A percentile compares a stretch with the other conserved stretches of the same genome.
phyloP scores from a whole-genome alignment of 2,797 vertebrate genomes.

The Choloepus didactylus region DNA sequence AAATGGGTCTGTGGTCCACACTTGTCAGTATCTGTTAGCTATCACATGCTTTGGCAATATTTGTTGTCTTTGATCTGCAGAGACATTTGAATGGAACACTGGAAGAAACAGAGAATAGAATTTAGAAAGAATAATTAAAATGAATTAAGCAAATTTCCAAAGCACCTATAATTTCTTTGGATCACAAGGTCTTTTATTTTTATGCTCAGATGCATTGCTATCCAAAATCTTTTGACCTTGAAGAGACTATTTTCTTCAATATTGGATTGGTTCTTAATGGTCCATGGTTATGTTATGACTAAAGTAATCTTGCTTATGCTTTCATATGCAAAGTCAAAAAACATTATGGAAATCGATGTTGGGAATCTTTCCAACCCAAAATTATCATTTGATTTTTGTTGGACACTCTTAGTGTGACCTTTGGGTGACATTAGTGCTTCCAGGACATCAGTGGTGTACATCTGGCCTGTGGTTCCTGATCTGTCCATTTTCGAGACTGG shows the following conservation, averaged over 20 bases:
- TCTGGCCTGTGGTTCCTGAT: not conserved
- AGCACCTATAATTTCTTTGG: slow-evolving; percentile 21
- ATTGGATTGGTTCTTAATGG: not conserved
- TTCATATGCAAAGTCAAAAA: slow-evolving; percentile 25
- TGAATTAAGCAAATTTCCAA: slow-evolving; percentile 20
- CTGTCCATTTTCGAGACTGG: not conserved
- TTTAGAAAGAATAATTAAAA: slow-evolving; percentile 60
- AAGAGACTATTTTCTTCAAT: slow-evolving; percentile 40
- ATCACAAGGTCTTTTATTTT: slow-evolving; percentile 56
- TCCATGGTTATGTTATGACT: slow-evolving; percentile 13
- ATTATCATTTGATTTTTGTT: slow-evolving; percentile 15
- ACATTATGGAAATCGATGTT: not conserved
- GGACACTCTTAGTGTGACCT: not conserved
- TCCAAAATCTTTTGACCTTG: slow-evolving; percentile 38
- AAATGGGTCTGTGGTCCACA: not conserved
- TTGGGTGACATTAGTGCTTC: not conserved
- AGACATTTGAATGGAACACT: slow-evolving; percentile 47
- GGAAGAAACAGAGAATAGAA: not conserved
- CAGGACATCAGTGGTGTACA: not conserved
- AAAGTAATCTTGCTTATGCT: slow-evolving; percentile 16
- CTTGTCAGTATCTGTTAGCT: slow-evolving; percentile 54
- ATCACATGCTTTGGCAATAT: slow-evolving; percentile 46
- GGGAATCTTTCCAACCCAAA: slow-evolving; percentile 9
- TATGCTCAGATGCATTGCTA: slow-evolving; percentile 18
- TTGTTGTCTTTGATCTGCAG: slow-evolving; percentile 38